Evolutionary conservation across 2,113 vertebrate species (phyloP).

Genomic region (Periophthalmus modestus): DNA sequence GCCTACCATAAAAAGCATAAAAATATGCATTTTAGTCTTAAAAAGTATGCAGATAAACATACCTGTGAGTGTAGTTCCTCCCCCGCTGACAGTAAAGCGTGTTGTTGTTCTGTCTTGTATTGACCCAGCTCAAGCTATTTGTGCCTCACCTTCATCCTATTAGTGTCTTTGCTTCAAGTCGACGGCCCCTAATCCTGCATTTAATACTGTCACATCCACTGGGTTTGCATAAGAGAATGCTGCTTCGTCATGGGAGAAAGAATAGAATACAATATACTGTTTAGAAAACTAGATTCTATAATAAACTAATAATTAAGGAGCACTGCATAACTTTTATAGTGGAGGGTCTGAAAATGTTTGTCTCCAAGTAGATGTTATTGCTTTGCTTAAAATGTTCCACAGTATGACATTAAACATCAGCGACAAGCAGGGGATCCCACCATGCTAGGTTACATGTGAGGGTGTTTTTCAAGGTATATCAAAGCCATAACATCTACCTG

Average conservation of each 20-base stretch:
- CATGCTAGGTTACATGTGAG: too few species aligned
- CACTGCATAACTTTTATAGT: too few species aligned
- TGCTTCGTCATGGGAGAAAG: constrained; percentile 35
- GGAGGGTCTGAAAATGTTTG: too few species aligned
- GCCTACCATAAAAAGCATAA: neutral
- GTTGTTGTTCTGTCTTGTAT: constrained; percentile 34
- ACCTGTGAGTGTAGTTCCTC: constrained; percentile 44
- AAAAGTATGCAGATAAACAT: constrained; percentile 26
- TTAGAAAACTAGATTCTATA: neutral
- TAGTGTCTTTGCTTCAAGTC: constrained; percentile 63
- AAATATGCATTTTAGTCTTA: neutral
- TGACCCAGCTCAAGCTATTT: constrained; percentile 61
- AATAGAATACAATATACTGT: neutral
- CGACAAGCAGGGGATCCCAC: too few species aligned
- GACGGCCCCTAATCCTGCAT: constrained; percentile 64
- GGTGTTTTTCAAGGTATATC: too few species aligned
- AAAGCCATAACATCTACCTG: too few species aligned
- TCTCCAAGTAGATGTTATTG: too few species aligned
- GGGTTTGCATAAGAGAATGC: constrained; percentile 33
- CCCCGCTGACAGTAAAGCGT: constrained; percentile 9
- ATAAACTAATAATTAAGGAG: neutral
- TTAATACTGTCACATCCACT: constrained; percentile 28
- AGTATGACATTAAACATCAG: too few species aligned
- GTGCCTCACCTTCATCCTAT: constrained; percentile 69
- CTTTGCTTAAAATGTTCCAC: too few species aligned